phyloP scores from a whole-genome alignment of 1,140 invertebrate genomes.

The Drosophila sproati region DNA sequence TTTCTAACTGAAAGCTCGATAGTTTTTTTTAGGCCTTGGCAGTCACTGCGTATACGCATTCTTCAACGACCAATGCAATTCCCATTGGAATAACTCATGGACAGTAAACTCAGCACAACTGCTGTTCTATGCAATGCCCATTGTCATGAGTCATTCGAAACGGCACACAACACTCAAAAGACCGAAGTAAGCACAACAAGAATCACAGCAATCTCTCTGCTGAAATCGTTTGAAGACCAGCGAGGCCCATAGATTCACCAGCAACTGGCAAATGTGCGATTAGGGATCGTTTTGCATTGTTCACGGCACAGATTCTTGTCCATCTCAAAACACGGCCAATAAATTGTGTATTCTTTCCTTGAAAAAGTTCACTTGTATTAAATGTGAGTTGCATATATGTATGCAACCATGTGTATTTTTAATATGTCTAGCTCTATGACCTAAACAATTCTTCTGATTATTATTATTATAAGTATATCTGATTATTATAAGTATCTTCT shows the following conservation, averaged over 20 bases:
- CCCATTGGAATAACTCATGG: slow-evolving; percentile 43
- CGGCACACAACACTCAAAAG: slow-evolving; percentile 45
- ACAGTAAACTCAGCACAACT: slow-evolving; percentile 6
- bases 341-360: slow-evolving; percentile 14
- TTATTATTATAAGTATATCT: too few species aligned
- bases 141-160: slow-evolving; percentile 66
- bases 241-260: slow-evolving; percentile 32
- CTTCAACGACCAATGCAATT: slow-evolving; percentile 29
- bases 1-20: slow-evolving; percentile 30
- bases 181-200: slow-evolving; percentile 47
- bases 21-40: slow-evolving; percentile 24
- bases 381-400: background rate
- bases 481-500: too few species aligned
- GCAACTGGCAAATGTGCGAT: slow-evolving; percentile 28
- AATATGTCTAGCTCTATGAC: background rate
- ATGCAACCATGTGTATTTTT: background rate
- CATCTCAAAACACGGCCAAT: slow-evolving; percentile 14
- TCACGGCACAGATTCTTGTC: slow-evolving; percentile 32
- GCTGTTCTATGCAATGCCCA: slow-evolving; percentile 52
- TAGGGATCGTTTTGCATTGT: slow-evolving; percentile 45
- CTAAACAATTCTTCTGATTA: too few species aligned
- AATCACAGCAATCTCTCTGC: slow-evolving; percentile 16
- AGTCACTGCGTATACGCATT: slow-evolving; percentile 60
- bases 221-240: slow-evolving; percentile 14
- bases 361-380: background rate